A percentile compares a stretch with the other conserved stretches of the same genome.
Evolutionary conservation across 2,888 invertebrate genomes (phyloP).

Genomic region (Volucella zonaria): DNA sequence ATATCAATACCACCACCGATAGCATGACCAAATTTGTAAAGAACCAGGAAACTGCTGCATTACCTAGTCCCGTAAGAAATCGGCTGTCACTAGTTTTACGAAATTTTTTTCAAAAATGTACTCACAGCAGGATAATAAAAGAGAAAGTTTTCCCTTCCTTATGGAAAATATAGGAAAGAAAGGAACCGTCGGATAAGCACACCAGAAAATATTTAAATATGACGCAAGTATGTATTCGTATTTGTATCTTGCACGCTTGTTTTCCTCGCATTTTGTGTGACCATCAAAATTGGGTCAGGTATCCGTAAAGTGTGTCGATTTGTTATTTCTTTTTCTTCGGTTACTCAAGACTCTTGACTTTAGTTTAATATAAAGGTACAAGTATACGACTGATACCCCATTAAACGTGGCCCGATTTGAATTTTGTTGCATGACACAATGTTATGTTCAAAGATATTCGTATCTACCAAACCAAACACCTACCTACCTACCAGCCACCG

Average conservation of each 20-base stretch:
- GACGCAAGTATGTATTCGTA: conserved; percentile 44
- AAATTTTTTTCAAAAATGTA: conserved; percentile 31
- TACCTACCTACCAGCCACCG: conserved; percentile 47
- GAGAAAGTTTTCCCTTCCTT: conserved; percentile 63
- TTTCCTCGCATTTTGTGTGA: conserved; percentile 4
- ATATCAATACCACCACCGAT: neutral
- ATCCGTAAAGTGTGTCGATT: conserved; percentile 59
- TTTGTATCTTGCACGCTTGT: conserved; percentile 11
- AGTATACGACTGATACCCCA: conserved; percentile 2
- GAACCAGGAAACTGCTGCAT: conserved; percentile 36
- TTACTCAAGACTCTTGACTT: conserved; percentile 3
- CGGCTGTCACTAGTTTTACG: conserved; percentile 22
- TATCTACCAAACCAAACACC: conserved; percentile 43
- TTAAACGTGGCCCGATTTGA: conserved; percentile 65
- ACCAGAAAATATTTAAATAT: conserved; percentile 32
- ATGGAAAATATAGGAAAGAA: conserved; percentile 24
- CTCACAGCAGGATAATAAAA: conserved; percentile 71
- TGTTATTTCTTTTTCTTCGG: conserved; percentile 16
- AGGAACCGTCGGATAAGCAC: conserved; percentile 7
- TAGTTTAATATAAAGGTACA: no score
- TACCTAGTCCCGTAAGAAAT: neutral
- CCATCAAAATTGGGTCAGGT: conserved; percentile 59
- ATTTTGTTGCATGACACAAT: conserved; percentile 69
- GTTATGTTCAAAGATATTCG: conserved; percentile 64
- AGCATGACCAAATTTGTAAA: conserved; percentile 48